Evolutionary conservation across 2,888 invertebrate species (phyloP), one percentile per base, ranked within the genome.

Genomic region (Cantharis lateralis): DNA sequence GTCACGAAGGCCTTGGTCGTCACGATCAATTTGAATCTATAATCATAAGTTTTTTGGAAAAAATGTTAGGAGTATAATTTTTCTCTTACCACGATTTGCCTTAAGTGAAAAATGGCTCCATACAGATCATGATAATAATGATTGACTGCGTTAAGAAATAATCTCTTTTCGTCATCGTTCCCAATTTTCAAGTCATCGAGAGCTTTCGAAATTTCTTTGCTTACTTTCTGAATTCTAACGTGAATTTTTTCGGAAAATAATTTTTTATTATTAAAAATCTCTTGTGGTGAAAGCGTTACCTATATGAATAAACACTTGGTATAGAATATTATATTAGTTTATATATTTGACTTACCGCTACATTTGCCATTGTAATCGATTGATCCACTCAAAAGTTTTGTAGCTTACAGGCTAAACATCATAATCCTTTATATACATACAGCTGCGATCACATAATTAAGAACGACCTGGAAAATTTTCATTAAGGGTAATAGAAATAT

Each of bases 141-240:
- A 9, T 48, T 48, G 4, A 48, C 48, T n/a, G 13, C n/a, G 2
- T 2, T n/a, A n/a, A 48, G 13, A n/a, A 48, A 48, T 5, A n/a
- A n/a, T n/a, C 7, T 48, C n/a, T 48, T 48, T n/a, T 48, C 48
- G 7, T n/a, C 48, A n/a, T n/a, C n/a, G 10, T 48, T 48, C 2
- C 0, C 9, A n/a, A n/a, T 48, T n/a, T n/a, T 13, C 1, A 48
- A 48, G 7, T 48, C 9, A 2, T n/a, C n/a, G 7, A 48, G 5
- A 48, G 48, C 13, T 48, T 13, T 48, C 3, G 48, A 48, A n/a
- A n/a, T n/a, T 9, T 48, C 48, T 48, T 2, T n/a, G n/a, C 0
- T n/a, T 7, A n/a, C n/a, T n/a, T n/a, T n/a, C 4, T 7, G n/a
- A 48, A n/a, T 0, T 1, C n/a, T 7, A 1, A 0, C 5, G n/a